phyloP scores from a whole-genome alignment of 1,140 invertebrate species.

The Drosophila equinoxialis region DNA sequence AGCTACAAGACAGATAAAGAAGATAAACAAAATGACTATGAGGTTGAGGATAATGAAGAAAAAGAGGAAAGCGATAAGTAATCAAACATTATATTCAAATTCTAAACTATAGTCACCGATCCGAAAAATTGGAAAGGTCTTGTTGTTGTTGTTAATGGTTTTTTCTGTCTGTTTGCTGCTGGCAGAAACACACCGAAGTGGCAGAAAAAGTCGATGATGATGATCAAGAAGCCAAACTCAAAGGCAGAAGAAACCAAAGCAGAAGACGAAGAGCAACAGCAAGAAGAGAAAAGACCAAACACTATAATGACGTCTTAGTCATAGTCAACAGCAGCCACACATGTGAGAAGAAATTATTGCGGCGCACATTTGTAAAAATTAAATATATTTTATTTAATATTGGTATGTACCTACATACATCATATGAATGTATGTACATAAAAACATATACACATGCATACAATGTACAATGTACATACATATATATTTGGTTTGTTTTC shows the following conservation, averaged over 20 bases:
- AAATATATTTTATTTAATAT: conserved; percentile 24
- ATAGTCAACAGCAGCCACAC: conserved; percentile 9
- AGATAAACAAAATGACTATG: no score
- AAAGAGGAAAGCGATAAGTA: conserved; percentile 8
- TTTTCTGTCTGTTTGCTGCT: no score
- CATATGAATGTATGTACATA: neutral
- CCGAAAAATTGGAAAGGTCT: no score
- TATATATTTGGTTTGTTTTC: conserved; percentile 4
- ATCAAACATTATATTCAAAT: conserved; percentile 20
- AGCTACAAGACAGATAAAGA: no score
- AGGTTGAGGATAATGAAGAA: conserved; percentile 2
- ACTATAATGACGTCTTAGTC: conserved; percentile 18
- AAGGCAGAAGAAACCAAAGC: conserved; percentile 28
- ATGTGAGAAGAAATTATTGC: conserved; percentile 23
- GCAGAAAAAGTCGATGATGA: neutral
- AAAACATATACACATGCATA: neutral
- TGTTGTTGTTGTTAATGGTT: no score
- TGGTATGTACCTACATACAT: neutral
- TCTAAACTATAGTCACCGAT: conserved; percentile 41
- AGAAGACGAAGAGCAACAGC: neutral
- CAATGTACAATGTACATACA: neutral
- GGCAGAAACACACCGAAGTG: no score
- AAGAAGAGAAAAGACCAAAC: conserved; percentile 21
- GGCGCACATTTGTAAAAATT: conserved; percentile 38
- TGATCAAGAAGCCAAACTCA: conserved; percentile 28